Evolutionary conservation across 1,140 invertebrate species (phyloP).

Genomic region (Maconellicoccus hirsutus): DNA sequence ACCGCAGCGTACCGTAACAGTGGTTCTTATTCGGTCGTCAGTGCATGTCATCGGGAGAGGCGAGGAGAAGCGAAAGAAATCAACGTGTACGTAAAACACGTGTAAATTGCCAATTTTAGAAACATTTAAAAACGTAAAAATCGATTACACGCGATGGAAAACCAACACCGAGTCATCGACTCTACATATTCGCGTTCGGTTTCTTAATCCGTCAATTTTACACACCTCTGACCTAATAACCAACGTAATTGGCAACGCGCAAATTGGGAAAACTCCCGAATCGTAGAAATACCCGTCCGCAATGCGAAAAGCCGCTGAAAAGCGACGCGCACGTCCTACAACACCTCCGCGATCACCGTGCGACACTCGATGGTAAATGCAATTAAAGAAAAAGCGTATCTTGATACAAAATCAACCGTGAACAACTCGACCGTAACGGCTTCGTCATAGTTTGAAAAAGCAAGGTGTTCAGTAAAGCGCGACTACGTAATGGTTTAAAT

Average conservation of each 20-base stretch:
- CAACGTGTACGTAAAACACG: too few species aligned
- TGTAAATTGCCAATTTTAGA: too few species aligned
- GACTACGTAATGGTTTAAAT: background rate
- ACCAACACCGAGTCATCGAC: too few species aligned
- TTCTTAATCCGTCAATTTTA: background rate
- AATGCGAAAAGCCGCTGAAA: background rate
- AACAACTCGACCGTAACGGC: background rate
- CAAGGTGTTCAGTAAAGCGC: background rate
- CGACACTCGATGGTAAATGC: background rate
- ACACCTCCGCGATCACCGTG: background rate
- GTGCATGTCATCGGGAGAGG: too few species aligned
- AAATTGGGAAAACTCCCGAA: too few species aligned
- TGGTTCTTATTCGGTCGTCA: too few species aligned
- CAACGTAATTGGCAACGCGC: background rate
- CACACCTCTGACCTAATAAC: conserved; percentile 7
- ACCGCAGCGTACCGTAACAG: too few species aligned
- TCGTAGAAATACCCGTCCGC: background rate
- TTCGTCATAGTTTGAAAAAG: background rate
- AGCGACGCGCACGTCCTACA: too few species aligned
- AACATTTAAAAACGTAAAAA: too few species aligned
- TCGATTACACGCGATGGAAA: too few species aligned
- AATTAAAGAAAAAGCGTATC: conserved; percentile 9
- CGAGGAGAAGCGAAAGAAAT: too few species aligned
- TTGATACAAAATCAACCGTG: background rate
- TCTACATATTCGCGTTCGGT: too few species aligned